phyloP scores from a whole-genome alignment of 2,797 vertebrate species.

The Darevskia mixta region DNA sequence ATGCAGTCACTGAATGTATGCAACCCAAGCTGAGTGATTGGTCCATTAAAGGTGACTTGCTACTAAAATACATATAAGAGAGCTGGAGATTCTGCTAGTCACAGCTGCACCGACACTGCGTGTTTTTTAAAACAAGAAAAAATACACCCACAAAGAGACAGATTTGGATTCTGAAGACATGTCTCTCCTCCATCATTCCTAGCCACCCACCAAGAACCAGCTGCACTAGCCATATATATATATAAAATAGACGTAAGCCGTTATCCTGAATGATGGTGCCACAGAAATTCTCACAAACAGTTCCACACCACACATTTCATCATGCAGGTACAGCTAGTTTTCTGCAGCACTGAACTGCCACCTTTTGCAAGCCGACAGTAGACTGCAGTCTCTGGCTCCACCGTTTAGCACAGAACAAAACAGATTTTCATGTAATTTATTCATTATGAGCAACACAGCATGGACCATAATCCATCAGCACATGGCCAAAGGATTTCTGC shows the following conservation, averaged over 20 bases:
- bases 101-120: background rate
- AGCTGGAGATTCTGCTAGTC: background rate
- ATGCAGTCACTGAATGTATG: background rate
- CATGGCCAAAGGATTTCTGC: background rate
- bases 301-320: background rate
- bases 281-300: slow-evolving; percentile 2
- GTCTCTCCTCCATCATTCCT: background rate
- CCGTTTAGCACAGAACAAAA: background rate
- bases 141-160: background rate
- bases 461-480: background rate
- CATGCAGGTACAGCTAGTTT: background rate
- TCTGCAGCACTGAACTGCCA: background rate
- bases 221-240: background rate
- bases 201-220: slow-evolving; percentile 8
- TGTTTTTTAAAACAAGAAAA: background rate
- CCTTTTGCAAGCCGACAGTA: background rate
- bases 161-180: background rate
- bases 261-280: background rate
- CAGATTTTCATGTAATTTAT: background rate
- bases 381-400: background rate
- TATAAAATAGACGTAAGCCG: background rate
- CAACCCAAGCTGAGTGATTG: background rate
- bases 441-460: background rate
- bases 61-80: background rate
- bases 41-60: background rate